A percentile compares a stretch with the other conserved stretches of the same genome.
phyloP scores from a whole-genome alignment of 2,888 invertebrate species.

The Lepidocyrtoides sp. region DNA sequence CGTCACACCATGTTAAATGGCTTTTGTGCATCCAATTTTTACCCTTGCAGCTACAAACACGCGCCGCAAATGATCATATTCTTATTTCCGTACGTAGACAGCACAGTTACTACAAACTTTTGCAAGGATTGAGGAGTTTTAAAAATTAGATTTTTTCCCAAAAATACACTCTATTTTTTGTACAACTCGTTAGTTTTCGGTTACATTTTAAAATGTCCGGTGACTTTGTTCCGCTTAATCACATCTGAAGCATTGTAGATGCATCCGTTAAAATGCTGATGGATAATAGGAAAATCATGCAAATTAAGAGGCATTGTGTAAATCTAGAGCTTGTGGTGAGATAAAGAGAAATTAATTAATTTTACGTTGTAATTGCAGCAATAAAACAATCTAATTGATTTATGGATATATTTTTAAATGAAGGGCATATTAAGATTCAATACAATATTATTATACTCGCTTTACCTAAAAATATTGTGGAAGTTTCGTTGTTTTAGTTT shows the following conservation, averaged over 20 bases:
- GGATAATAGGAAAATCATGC: constrained; percentile 39
- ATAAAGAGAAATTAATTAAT: constrained; percentile 21
- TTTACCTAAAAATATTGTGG: too few species aligned
- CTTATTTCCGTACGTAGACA: not conserved
- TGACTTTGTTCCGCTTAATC: not conserved
- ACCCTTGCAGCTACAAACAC: not conserved
- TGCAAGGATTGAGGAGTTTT: not conserved
- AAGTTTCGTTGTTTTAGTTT: too few species aligned
- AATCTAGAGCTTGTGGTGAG: not conserved
- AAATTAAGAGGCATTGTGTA: constrained; percentile 14
- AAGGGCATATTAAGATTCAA: too few species aligned
- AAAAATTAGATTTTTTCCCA: constrained; percentile 29
- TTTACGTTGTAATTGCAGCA: not conserved
- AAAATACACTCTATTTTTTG: not conserved
- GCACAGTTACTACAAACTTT: not conserved
- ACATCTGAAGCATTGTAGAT: too few species aligned
- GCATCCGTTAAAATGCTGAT: too few species aligned
- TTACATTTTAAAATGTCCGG: constrained; percentile 12
- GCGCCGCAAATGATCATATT: not conserved
- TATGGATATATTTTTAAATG: too few species aligned
- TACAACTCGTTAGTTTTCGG: too few species aligned
- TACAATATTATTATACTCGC: too few species aligned
- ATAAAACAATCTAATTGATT: not conserved
- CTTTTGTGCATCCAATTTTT: not conserved
- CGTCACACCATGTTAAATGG: not conserved